Evolutionary conservation across 2,888 invertebrate species (phyloP), one percentile per base, ranked within the genome.

Genomic region (Amblyjoppa proteus): DNA sequence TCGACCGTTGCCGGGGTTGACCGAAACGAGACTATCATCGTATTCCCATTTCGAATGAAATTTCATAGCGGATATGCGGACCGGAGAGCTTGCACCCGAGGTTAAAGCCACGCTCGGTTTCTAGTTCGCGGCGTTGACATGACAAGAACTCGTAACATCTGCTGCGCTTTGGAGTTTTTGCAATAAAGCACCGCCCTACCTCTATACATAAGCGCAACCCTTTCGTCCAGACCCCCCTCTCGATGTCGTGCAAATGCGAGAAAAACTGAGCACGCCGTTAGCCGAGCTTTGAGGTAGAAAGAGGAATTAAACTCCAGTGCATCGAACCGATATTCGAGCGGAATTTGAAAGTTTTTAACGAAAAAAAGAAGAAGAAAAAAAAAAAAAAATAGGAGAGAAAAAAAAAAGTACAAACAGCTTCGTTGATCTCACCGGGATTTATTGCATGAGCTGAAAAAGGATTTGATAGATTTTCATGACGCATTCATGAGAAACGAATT

Each of bases 101-200:
- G 81, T 49, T 81, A 79, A 79, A 87, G 74, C 84, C 87, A 68
- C 83, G 61, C 38, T 28, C 25, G 41, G 70, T 31, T 34, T 45
- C 38, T 64, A 34, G 64, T 64, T 64, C 51, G 75, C 77, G 66
- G 76, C 66, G 51, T 68, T 53, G 77, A 85, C 85, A 85, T 53
- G 85, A 85, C 83, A 85, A 85, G 85, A 85, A 88, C 89, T 84
- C 91, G 93, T 91, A 92, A 92, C 93, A 93, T 92, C 93, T 92
- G 93, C 92, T 90, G 91, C 91, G 90, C 91, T 89, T 89, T 89
- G 89, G 89, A 85, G 76, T 93, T 93, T 93, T 93, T 93, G 92
- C 91, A 93, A 93, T 93, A 93, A 93, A 92, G 91, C 90, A 88
- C 88, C 87, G 20, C 77, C 73, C 49, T 73, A 11, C 77, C 83